Evolutionary conservation across 2,797 vertebrate genomes (phyloP).

Genomic region (Phrynocephalus guinanensis): DNA sequence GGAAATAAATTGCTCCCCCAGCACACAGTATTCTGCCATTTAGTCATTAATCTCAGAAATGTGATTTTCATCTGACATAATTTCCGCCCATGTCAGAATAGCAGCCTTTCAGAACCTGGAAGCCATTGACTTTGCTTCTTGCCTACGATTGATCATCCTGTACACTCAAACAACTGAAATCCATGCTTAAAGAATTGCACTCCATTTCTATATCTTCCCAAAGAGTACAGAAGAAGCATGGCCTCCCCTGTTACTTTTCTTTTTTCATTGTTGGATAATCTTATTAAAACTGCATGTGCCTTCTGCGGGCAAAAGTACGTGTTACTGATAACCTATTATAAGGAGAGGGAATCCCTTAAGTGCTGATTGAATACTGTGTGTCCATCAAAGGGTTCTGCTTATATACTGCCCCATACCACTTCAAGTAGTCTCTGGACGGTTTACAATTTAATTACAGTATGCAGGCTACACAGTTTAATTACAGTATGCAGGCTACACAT

Average conservation of each 20-base stretch:
- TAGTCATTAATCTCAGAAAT: conserved; percentile 19
- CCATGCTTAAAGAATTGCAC: conserved; percentile 11
- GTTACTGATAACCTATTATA: too few species aligned
- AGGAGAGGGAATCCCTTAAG: too few species aligned
- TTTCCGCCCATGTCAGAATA: conserved; percentile 17
- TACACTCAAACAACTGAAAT: conserved; percentile 31
- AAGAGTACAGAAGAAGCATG: conserved; percentile 3
- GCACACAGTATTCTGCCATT: background rate
- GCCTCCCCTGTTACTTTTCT: conserved; percentile 20
- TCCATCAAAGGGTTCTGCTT: too few species aligned
- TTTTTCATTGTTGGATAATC: conserved; percentile 14
- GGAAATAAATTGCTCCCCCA: conserved; percentile 1
- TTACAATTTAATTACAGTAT: too few species aligned
- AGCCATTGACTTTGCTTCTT: conserved; percentile 11
- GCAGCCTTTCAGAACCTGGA: conserved; percentile 32
- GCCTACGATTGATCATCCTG: conserved; percentile 28
- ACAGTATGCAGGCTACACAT: too few species aligned
- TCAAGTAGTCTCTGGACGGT: too few species aligned
- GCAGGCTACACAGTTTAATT: too few species aligned
- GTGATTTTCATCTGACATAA: conserved; percentile 32
- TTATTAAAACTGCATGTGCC: conserved; percentile 28
- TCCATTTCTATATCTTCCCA: conserved; percentile 33
- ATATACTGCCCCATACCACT: too few species aligned
- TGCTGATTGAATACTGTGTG: too few species aligned
- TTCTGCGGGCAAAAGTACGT: background rate